These are phyloP conservation scores for Ctenicera cuprea DNA, from an alignment of 2,888 invertebrate genomes.

Conservation along the genomic window DNA sequence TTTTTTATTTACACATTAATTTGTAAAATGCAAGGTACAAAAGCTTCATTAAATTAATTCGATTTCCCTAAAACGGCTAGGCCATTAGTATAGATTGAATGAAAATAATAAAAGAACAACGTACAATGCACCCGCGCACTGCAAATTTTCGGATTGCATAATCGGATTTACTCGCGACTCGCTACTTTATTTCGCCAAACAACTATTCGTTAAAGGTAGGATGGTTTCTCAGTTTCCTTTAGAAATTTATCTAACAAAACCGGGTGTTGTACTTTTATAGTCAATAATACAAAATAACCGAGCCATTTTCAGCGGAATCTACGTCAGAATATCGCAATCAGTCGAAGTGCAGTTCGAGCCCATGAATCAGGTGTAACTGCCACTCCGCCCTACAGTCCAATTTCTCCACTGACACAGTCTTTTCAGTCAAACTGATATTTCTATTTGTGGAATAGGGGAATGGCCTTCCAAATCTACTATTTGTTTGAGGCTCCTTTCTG, in stretches of 20 bases:
- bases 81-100: not conserved
- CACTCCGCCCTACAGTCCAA: constrained; percentile 45
- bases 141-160: constrained; percentile 6
- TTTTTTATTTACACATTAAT: no score
- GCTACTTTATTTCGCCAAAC: not conserved
- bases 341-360: constrained; percentile 43
- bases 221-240: not conserved
- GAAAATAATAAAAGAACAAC: not conserved
- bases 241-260: not conserved
- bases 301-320: constrained; percentile 29
- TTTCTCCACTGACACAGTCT: constrained; percentile 62
- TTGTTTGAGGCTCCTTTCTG: constrained; percentile 65
- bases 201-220: not conserved
- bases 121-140: not conserved
- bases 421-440: constrained; percentile 67
- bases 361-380: constrained; percentile 50
- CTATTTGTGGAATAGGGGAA: constrained; percentile 67
- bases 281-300: constrained; percentile 42
- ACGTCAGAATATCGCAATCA: constrained; percentile 47
- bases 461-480: constrained; percentile 65
- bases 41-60: not conserved
- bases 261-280: not conserved
- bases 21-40: no score
- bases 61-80: not conserved
- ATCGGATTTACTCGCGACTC: not conserved